These are phyloP conservation scores for Varanus komodoensis DNA, from an alignment of 2,113 vertebrate species.

Conservation along the genomic window DNA sequence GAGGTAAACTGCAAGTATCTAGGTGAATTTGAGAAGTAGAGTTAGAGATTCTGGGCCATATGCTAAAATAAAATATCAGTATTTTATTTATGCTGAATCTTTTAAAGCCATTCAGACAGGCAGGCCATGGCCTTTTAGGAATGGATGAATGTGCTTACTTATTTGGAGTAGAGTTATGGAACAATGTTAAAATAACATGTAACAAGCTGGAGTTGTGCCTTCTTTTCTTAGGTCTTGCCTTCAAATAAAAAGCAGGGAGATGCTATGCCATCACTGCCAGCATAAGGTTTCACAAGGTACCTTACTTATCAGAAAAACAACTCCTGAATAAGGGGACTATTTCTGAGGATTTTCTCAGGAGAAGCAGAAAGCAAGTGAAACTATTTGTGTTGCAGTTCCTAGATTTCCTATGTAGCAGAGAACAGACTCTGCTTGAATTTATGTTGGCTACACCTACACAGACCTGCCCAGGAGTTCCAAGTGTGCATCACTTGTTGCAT, in stretches of 20 bases:
- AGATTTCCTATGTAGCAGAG: constrained; percentile 15
- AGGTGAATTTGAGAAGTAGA: constrained; percentile 8
- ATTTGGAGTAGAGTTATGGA: constrained; percentile 44
- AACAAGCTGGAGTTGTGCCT: constrained; percentile 20
- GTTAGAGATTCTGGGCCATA: neutral
- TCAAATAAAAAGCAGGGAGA: neutral
- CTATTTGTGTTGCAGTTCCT: no score
- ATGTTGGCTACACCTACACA: constrained; percentile 40
- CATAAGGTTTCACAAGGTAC: constrained; percentile 29
- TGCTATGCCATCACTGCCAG: constrained; percentile 37
- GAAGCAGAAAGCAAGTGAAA: constrained; percentile 7
- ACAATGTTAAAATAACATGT: constrained; percentile 18
- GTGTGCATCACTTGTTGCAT: neutral
- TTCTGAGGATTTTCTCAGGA: neutral
- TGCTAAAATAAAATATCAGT: no score
- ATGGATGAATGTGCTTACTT: constrained; percentile 48
- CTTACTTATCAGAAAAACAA: constrained; percentile 9
- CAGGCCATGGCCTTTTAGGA: constrained; percentile 42
- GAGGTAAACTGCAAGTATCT: neutral
- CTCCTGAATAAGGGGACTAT: constrained; percentile 3
- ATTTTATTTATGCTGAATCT: neutral
- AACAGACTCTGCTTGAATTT: constrained; percentile 62
- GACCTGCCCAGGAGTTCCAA: neutral
- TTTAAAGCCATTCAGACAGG: constrained; percentile 49
- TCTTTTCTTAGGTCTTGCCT: neutral